These are phyloP conservation scores for Cephalopachus bancanus DNA, from an alignment of 2,797 vertebrate species.

Conservation along the genomic window DNA sequence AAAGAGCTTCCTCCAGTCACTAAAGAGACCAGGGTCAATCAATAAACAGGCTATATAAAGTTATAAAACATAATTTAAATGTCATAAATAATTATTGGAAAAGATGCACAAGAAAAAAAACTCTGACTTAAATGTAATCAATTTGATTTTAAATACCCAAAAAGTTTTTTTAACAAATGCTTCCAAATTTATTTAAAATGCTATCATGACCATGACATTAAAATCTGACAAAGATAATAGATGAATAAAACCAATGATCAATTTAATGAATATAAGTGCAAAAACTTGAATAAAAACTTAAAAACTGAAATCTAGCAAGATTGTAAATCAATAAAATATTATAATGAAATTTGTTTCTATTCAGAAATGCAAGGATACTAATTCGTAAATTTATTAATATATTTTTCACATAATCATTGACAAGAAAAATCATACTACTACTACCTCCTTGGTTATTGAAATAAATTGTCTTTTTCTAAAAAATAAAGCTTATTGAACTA, in stretches of 20 bases:
- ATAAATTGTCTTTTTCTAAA: background rate
- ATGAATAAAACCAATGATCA: background rate
- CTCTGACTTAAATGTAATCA: background rate
- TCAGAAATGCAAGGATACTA: constrained; percentile 8
- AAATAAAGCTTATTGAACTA: background rate
- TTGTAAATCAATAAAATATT: background rate
- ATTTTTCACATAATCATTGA: background rate
- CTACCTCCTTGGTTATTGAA: background rate
- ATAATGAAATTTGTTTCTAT: background rate
- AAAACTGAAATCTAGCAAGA: background rate
- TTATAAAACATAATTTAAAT: background rate
- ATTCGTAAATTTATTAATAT: background rate
- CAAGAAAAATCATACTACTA: background rate
- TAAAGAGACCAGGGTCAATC: background rate
- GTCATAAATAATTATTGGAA: background rate
- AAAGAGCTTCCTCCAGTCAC: background rate
- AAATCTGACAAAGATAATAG: background rate
- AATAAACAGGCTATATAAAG: background rate
- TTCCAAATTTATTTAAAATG: background rate
- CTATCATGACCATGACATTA: background rate
- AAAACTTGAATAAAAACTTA: background rate
- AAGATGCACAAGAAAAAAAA: background rate
- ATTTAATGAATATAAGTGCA: constrained; percentile 3
- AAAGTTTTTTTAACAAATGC: background rate
- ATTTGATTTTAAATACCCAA: background rate